Conservation (phyloP, 2,888 invertebrate genomes). For the Synanthedon vespiformis region DNA sequence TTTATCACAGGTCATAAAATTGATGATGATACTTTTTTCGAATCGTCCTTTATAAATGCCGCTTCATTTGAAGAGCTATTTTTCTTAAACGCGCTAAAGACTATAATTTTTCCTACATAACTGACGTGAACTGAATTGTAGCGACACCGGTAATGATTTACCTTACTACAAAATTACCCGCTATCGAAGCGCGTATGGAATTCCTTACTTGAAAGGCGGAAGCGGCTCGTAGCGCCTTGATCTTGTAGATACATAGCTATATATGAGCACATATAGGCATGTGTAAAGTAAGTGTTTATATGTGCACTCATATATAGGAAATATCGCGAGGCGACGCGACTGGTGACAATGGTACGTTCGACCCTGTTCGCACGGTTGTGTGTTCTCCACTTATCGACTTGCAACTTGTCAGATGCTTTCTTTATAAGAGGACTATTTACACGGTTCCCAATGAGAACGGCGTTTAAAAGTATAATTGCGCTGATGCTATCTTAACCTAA, state of each 20-base stretch:
- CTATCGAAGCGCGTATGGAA: conserved; percentile 30
- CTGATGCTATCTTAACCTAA: not conserved
- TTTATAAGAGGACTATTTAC: conserved; percentile 37
- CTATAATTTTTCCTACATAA: too few species aligned
- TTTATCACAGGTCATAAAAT: too few species aligned
- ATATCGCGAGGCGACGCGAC: conserved; percentile 32
- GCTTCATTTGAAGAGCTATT: too few species aligned
- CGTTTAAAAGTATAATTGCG: not conserved
- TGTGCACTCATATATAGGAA: conserved; percentile 31
- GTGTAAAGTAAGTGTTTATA: conserved; percentile 5
- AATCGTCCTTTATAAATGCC: too few species aligned
- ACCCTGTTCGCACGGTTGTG: conserved; percentile 61
- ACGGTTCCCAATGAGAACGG: not conserved
- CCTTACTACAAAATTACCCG: conserved; percentile 14
- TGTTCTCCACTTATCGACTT: conserved; percentile 56
- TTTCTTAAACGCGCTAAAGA: too few species aligned
- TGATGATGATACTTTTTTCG: too few species aligned
- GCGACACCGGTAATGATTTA: not conserved
- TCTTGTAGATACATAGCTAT: conserved; percentile 25
- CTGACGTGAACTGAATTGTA: too few species aligned
- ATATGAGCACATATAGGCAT: not conserved
- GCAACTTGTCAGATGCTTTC: conserved; percentile 23
- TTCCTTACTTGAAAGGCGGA: conserved; percentile 50
- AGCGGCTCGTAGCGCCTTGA: conserved; percentile 49
- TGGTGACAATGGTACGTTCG: conserved; percentile 52